Percentiles rank a stretch among this genome's conserved stretches.
These are phyloP conservation scores for Drosophila flavopinicola DNA, from an alignment of 2,888 invertebrate species.

Conservation along the genomic window DNA sequence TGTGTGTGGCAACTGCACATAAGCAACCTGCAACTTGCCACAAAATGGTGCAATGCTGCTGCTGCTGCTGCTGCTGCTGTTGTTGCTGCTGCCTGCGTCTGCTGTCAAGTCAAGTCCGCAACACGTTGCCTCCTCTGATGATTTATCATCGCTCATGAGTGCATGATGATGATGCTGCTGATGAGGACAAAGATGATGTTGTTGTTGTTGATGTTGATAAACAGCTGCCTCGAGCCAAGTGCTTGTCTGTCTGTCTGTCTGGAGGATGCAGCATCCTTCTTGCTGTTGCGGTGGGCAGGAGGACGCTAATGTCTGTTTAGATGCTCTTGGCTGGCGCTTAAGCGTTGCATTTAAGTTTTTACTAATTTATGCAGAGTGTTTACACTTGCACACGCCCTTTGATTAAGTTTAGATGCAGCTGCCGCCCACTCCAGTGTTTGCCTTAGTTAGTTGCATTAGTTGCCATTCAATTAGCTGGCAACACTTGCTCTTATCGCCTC, in stretches of 20 bases:
- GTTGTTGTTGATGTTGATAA: conserved; percentile 43
- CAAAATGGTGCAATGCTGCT: conserved; percentile 54
- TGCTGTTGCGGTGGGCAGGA: neutral
- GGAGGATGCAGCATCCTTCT: conserved; percentile 48
- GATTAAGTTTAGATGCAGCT: conserved; percentile 18
- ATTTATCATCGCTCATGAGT: conserved; percentile 69
- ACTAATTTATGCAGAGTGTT: conserved; percentile 67
- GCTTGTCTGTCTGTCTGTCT: conserved; percentile 26
- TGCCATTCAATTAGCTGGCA: conserved; percentile 54
- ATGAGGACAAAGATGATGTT: neutral
- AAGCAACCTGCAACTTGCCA: conserved; percentile 38
- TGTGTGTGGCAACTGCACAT: conserved; percentile 16
- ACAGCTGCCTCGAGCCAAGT: conserved; percentile 53
- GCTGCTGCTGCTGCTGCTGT: conserved; percentile 78
- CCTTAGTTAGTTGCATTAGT: conserved; percentile 31
- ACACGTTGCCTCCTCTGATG: conserved; percentile 68
- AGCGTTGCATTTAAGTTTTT: conserved; percentile 60
- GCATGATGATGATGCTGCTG: conserved; percentile 18
- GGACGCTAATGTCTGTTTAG: conserved; percentile 64
- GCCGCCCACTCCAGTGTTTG: neutral
- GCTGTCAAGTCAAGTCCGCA: conserved; percentile 75
- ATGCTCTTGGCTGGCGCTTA: conserved; percentile 46
- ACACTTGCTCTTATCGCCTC: conserved; percentile 39
- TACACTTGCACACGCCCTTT: conserved; percentile 24
- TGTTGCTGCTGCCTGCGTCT: no score